These are phyloP conservation scores for Teleogryllus occipitalis DNA, from an alignment of 1,140 invertebrate genomes.

Conservation along the genomic window DNA sequence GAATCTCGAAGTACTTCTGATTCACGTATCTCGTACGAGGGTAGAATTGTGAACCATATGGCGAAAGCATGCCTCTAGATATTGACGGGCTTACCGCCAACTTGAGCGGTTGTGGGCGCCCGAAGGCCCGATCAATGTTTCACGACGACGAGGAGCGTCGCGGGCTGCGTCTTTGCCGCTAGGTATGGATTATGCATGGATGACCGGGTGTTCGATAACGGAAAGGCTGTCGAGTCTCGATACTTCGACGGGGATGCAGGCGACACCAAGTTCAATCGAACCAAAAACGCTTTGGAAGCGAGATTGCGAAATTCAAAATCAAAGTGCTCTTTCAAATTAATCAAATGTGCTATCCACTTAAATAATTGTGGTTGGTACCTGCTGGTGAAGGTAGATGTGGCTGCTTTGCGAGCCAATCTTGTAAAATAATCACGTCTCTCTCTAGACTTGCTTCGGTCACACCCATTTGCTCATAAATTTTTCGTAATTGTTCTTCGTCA, in stretches of 20 bases:
- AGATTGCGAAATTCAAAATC: constrained; percentile 10
- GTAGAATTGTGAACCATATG: too few species aligned
- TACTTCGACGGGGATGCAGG: too few species aligned
- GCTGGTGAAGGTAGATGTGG: constrained; percentile 25
- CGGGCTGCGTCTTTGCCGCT: constrained; percentile 15
- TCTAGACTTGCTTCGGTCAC: constrained; percentile 22
- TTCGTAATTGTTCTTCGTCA: background rate
- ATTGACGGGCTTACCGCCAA: constrained; percentile 2
- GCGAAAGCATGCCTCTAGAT: background rate
- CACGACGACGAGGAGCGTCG: constrained; percentile 11
- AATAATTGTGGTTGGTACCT: background rate
- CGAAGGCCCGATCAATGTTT: constrained; percentile 16
- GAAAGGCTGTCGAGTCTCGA: too few species aligned
- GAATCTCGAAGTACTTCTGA: too few species aligned
- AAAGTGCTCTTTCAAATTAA: background rate
- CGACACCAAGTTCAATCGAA: too few species aligned
- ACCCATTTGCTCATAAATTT: constrained; percentile 25
- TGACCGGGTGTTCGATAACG: constrained; percentile 9
- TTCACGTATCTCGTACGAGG: too few species aligned
- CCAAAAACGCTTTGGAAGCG: background rate
- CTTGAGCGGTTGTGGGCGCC: constrained; percentile 8
- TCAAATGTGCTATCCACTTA: too few species aligned
- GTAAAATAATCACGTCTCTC: constrained; percentile 23
- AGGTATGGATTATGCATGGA: constrained; percentile 17
- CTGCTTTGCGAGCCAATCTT: constrained; percentile 28